phyloP scores from a whole-genome alignment of 2,113 vertebrate species.

The Megalops atlanticus region DNA sequence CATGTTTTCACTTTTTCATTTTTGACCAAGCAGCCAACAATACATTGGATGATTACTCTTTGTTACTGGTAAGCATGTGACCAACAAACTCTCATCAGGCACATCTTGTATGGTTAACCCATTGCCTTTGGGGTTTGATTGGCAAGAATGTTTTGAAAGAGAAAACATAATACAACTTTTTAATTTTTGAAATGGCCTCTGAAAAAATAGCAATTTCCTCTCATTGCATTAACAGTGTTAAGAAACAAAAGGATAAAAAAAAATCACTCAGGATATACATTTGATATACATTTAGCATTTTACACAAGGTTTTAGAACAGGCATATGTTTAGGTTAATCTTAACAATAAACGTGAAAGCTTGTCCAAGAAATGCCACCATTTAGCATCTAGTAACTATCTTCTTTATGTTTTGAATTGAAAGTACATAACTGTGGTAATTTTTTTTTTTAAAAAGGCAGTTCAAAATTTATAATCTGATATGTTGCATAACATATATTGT shows the following conservation, averaged over 20 bases:
- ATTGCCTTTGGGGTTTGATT: not conserved
- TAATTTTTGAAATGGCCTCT: not conserved
- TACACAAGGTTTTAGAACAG: no score
- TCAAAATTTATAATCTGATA: no score
- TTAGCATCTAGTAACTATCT: no score
- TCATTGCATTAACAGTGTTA: not conserved
- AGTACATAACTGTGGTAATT: no score
- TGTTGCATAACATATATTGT: no score
- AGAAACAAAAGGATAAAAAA: not conserved
- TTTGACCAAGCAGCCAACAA: not conserved
- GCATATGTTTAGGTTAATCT: no score
- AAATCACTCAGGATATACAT: not conserved
- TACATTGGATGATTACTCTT: not conserved
- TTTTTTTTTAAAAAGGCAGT: no score
- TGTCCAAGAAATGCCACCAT: no score
- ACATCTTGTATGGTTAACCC: not conserved
- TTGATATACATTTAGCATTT: not conserved
- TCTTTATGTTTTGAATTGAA: no score
- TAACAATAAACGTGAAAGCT: no score
- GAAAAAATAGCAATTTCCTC: not conserved
- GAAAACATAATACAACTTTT: not conserved
- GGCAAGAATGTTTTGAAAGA: not conserved
- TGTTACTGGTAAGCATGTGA: not conserved
- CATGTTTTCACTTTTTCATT: not conserved
- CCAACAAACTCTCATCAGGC: not conserved